Evolutionary conservation across 2,888 invertebrate genomes (phyloP).

Genomic region (Hoplodrina ambigua): DNA sequence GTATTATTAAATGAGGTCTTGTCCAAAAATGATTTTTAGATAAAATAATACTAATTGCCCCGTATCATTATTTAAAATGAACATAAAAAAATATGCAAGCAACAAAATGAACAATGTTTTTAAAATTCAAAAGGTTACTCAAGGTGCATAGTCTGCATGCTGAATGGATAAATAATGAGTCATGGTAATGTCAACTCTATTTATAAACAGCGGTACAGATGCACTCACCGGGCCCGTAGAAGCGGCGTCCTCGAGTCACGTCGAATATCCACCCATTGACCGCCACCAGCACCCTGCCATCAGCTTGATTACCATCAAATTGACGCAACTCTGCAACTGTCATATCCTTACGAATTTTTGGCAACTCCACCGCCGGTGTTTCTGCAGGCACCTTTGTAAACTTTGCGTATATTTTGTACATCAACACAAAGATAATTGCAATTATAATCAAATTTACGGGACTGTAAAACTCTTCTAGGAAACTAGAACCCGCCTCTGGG

Average conservation of each 20-base stretch:
- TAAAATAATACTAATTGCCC: too few relatives aligned
- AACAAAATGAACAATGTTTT: slow-evolving; percentile 44
- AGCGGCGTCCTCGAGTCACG: slow-evolving; percentile 96
- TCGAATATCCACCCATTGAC: slow-evolving; percentile 99
- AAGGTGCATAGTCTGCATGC: slow-evolving; percentile 69
- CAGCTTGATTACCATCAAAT: slow-evolving; percentile 96
- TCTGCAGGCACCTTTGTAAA: slow-evolving; percentile 75
- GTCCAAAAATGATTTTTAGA: too few relatives aligned
- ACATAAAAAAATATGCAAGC: slow-evolving; percentile 18
- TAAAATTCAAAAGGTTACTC: slow-evolving; percentile 57
- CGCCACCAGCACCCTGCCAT: slow-evolving; percentile 97
- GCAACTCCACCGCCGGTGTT: slow-evolving; percentile 86
- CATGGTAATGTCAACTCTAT: slow-evolving; percentile 77
- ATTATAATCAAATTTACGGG: slow-evolving; percentile 92
- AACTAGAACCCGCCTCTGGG: slow-evolving; percentile 72
- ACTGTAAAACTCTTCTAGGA: slow-evolving; percentile 90
- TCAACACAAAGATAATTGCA: slow-evolving; percentile 90
- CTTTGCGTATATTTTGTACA: slow-evolving; percentile 92
- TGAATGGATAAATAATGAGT: slow-evolving; percentile 70
- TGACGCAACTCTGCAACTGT: slow-evolving; percentile 96
- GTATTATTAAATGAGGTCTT: not conserved
- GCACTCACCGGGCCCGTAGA: slow-evolving; percentile 97
- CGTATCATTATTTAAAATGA: slow-evolving; percentile 4
- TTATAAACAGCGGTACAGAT: slow-evolving; percentile 76
- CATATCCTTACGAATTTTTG: slow-evolving; percentile 97